Evolutionary conservation across 2,888 invertebrate genomes (phyloP), one percentile per base, ranked within the genome.

Genomic region (Neocrepidodera transversa): DNA sequence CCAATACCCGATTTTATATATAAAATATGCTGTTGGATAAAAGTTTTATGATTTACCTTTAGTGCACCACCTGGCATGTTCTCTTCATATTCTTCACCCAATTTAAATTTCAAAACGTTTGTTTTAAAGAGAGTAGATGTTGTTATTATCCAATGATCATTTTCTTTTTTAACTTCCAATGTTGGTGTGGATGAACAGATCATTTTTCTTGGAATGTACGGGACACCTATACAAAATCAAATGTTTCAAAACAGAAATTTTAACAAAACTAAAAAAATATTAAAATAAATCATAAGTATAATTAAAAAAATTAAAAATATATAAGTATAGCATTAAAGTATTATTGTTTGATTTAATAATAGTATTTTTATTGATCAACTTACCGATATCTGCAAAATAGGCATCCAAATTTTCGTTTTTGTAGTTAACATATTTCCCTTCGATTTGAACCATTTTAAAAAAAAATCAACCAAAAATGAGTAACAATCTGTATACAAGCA

Each of bases 321-420:
- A n/a, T n/a, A n/a, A n/a, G n/a, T n/a, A n/a, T n/a, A n/a, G n/a
- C n/a, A n/a, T n/a, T n/a, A n/a, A n/a, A n/a, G n/a, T n/a, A n/a
- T n/a, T n/a, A n/a, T n/a, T n/a, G n/a, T 16, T 14, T 20, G 18
- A 32, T 54, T 50, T 42, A 16, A 6, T n/a, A n/a, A n/a, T n/a
- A n/a, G n/a, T n/a, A n/a, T n/a, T n/a, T n/a, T n/a, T n/a, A n/a
- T n/a, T n/a, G n/a, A n/a, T n/a, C n/a, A n/a, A 78, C 83, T 75
- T 78, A 87, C 87, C 87, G 64, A 86, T 78, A 50, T 84, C 84
- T 72, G 80, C 80, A 68, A 86, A 88, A 74, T 86, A 88, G 62
- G 85, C 86, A 57, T 87, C 86, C 68, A 87, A 78, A 75, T 87
- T 85, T 73, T 87, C 87, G 78, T 85, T 87, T 71, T 82, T 84